phyloP scores from a whole-genome alignment of 2,797 vertebrate species.

The Acropternis orthonyx region DNA sequence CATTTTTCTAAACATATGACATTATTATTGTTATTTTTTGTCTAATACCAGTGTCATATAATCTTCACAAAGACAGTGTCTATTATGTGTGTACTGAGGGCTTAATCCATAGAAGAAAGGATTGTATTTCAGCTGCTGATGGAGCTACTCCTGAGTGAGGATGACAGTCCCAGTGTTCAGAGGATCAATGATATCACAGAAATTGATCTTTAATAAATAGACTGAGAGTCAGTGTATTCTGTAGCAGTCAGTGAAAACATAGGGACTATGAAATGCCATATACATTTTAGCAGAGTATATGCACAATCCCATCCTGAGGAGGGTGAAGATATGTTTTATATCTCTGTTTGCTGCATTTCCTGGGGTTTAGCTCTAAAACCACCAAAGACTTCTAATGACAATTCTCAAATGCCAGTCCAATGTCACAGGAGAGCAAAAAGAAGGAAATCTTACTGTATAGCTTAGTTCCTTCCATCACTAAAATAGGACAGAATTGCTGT shows the following conservation, averaged over 20 bases:
- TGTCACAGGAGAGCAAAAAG: background rate
- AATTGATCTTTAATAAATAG: slow-evolving; percentile 11
- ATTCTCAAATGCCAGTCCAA: background rate
- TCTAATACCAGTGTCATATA: background rate
- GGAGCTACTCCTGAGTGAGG: background rate
- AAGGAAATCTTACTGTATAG: background rate
- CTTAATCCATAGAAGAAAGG: slow-evolving; percentile 1
- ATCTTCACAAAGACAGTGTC: background rate
- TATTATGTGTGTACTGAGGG: background rate
- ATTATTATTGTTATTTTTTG: background rate
- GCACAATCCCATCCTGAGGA: background rate
- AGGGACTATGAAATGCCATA: background rate
- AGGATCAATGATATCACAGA: slow-evolving; percentile 20
- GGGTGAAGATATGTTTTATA: background rate
- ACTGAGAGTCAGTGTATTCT: background rate
- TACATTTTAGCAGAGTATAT: background rate
- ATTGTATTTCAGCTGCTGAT: background rate
- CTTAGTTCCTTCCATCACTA: background rate
- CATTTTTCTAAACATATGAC: background rate
- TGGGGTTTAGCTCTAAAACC: background rate
- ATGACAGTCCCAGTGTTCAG: background rate
- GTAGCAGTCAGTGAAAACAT: background rate
- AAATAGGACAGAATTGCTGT: background rate
- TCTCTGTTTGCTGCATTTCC: background rate
- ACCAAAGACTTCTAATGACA: background rate